Base-by-base conservation (phyloP, 2,797 vertebrate genomes). In the Lycodopsis pacificus region DNA sequence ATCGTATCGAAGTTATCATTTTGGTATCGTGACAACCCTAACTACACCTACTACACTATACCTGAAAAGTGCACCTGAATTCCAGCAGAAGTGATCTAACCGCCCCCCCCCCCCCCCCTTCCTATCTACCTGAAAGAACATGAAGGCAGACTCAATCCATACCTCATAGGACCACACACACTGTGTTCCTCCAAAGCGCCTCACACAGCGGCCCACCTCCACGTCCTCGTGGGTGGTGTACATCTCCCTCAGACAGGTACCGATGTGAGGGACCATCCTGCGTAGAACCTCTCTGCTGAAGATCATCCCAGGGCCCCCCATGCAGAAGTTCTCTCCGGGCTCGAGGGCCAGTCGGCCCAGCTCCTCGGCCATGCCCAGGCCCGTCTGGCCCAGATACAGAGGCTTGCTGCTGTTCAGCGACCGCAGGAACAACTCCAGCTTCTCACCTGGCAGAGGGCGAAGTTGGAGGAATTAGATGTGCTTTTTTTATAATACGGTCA, bases 111-210 rank as follows among this genome's bases (percentile, higher is more conserved):
- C 32, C 32, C 32, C 32, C 32, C 32, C 38, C 14, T 20, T 62
- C 15, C 46, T 48, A 3, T 3, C 25, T 22, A 3, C 40, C 42
- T 46, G 53, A 63, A 19, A 27, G 20, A 62, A 57, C 20, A 40
- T 27, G n/a, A 44, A n/a, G 22, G 5, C 17, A n/a, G 14, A 63
- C 2, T 48, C 42, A 22, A 13, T 14, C 3, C 77, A 40, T 82
- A 99, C 97, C 97, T 99, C 98, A 0, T 99, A 99, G 14, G 97
- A 98, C 98, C 98, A 99, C 67, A 97, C 97, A 2, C 98, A 99
- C 88, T 99, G 98, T 51, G 98, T 97, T 0, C 97, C 97, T 0
- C 97, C 97, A 9, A 99, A 99, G 51, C 97, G 90, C 4, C 97
- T 95, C 4, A 99, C 97, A 8, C 98, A 99, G 65, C 97, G 94